Evolutionary conservation across 2,113 vertebrate species (phyloP), one percentile per base, ranked within the genome.

Genomic region (Eclectus roratus): DNA sequence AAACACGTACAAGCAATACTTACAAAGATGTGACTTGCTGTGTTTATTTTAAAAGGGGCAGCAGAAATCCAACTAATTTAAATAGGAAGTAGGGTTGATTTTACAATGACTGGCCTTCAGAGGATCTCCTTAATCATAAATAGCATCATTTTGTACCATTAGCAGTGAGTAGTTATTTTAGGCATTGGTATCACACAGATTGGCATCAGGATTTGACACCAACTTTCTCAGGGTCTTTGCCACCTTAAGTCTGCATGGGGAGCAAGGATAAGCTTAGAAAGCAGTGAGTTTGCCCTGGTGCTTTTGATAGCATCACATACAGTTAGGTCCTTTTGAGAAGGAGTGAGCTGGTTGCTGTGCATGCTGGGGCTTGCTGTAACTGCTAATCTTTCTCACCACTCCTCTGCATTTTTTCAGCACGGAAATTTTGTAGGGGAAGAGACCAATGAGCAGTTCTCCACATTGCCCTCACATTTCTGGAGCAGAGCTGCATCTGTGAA

Each of bases 261-360:
- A 84, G 29, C 43, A 49, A 65, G 18, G 35, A 13, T 13, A 77
- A 65, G 17, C 28, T 63, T 44, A 11, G 33, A 19, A 81, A 50
- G 27, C 50, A 11, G 28, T 11, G n/a, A 52, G 13, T 58, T 55
- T 84, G 10, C 35, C 7, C 33, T 53, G 3, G 39, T 63, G 20
- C 29, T 74, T 85, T 78, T 46, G 29, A 35, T 56, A 74, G 41
- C 0, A 0, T 15, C 47, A 4, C 1, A 1, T 17, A 17, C 37
- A 43, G 14, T 18, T 56, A 31, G 4, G 23, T 31, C 37, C 50
- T 73, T 39, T 13, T 29, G 63, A 50, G 50, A 55, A 53, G 28
- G 33, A 55, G 8, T 8, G 3, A 84, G 25, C 16, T 2, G 1
- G 44, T 56, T 50, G 33, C n/a, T 56, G 13, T 71, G 46, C 28